These are phyloP conservation scores for Felis chaus DNA, from an alignment of 2,113 vertebrate species.

Conservation along the genomic window DNA sequence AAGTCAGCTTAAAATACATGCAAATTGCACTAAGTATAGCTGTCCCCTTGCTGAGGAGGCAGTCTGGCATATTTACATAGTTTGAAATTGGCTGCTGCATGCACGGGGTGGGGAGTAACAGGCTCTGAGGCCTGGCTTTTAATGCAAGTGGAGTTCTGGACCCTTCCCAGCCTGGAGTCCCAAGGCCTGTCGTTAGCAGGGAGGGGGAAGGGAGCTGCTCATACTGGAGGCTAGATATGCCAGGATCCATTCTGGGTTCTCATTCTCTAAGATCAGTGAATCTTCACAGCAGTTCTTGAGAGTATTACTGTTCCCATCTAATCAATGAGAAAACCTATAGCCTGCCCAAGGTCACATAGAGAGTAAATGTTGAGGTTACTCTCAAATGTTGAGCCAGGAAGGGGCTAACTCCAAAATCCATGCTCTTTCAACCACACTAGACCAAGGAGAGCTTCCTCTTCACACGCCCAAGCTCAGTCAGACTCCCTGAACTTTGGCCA, in stretches of 20 bases:
- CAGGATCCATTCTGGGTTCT: background rate
- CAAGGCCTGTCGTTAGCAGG: background rate
- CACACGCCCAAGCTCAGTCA: background rate
- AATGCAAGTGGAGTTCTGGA: background rate
- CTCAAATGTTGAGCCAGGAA: background rate
- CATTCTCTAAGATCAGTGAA: background rate
- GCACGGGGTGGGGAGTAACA: background rate
- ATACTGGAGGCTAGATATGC: background rate
- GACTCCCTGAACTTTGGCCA: background rate
- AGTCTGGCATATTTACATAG: slow-evolving; percentile 75
- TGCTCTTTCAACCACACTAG: rapidly evolving
- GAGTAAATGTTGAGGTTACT: background rate
- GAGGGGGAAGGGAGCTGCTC: background rate
- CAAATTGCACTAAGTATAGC: slow-evolving; percentile 81
- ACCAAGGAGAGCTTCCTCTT: background rate
- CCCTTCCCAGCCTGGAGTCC: background rate
- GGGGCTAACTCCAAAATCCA: background rate
- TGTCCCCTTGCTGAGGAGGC: slow-evolving; percentile 75
- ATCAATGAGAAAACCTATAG: background rate
- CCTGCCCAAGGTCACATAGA: background rate
- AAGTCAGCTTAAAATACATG: slow-evolving; percentile 81
- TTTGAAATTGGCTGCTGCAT: slow-evolving; percentile 65
- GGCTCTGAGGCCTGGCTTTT: background rate
- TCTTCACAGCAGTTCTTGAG: background rate
- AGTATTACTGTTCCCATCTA: background rate